A percentile compares a stretch with the other conserved stretches of the same genome.
Conservation (phyloP, 2,797 vertebrate species). For the Hyperoplus lanceolatus region DNA sequence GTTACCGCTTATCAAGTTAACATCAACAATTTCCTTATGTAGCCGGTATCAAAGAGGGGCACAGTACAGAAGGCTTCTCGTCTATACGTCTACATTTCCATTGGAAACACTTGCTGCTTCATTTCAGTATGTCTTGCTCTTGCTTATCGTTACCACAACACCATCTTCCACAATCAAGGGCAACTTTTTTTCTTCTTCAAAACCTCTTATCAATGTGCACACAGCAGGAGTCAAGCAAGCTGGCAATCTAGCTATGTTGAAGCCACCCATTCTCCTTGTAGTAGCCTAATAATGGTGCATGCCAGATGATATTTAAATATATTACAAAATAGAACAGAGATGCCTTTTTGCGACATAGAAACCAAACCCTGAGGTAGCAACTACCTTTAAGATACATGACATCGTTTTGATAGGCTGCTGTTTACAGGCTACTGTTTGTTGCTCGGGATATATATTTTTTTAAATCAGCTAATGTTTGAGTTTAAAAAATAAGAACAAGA, state of each 20-base stretch:
- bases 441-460: no score
- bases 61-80: neutral
- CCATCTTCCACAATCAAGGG: conserved; percentile 41
- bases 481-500: neutral
- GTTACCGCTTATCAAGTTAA: neutral
- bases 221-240: conserved; percentile 69
- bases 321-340: neutral
- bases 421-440: neutral
- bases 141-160: conserved; percentile 57
- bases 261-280: conserved; percentile 57
- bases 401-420: no score
- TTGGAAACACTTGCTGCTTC: neutral
- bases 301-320: neutral
- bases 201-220: conserved; percentile 78
- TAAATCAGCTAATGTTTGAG: neutral
- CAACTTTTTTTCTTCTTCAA: conserved; percentile 22
- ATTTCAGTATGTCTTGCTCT: conserved; percentile 4
- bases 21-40: neutral
- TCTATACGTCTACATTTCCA: conserved; percentile 8
- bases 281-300: neutral
- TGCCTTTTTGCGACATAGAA: neutral
- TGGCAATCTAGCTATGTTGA: conserved; percentile 65
- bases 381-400: neutral
- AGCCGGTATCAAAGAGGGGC: neutral
- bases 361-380: neutral